Conservation (phyloP, 2,888 invertebrate species). For the Cremastobaeus sp. region DNA sequence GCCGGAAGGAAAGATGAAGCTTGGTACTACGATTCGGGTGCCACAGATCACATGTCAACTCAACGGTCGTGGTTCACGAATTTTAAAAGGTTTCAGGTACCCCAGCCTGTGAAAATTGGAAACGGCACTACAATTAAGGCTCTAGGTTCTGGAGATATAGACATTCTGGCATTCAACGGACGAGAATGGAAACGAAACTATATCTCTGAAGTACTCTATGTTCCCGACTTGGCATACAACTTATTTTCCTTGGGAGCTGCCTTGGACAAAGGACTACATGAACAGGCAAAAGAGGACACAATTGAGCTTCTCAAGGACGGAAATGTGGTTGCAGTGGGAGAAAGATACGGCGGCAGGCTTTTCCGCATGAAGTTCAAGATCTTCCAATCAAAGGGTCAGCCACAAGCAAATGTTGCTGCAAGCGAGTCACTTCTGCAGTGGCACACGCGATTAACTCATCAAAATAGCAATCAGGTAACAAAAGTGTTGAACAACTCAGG, state of each 20-base stretch:
- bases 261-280: constrained; percentile 2
- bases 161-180: background rate
- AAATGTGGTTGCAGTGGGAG: constrained; percentile 27
- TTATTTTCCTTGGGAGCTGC: constrained; percentile 15
- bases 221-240: constrained; percentile 10
- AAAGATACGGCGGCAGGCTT: background rate
- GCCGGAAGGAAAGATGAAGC: background rate
- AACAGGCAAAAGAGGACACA: background rate
- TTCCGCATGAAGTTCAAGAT: constrained; percentile 20
- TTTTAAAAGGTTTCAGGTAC: background rate
- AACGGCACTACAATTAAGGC: constrained; percentile 49
- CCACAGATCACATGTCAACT: constrained; percentile 15
- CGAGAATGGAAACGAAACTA: background rate
- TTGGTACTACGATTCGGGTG: constrained; percentile 15
- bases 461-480: constrained; percentile 40
- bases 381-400: background rate
- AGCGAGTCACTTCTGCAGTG: constrained; percentile 26
- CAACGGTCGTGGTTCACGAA: background rate
- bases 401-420: background rate
- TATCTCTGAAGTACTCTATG: background rate
- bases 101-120: constrained; percentile 28
- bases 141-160: constrained; percentile 15
- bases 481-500: constrained; percentile 41
- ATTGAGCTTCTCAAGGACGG: background rate
- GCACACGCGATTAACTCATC: constrained; percentile 50